Evolutionary conservation across 1,140 invertebrate species (phyloP).

Genomic region (Protaetia brevitarsis): DNA sequence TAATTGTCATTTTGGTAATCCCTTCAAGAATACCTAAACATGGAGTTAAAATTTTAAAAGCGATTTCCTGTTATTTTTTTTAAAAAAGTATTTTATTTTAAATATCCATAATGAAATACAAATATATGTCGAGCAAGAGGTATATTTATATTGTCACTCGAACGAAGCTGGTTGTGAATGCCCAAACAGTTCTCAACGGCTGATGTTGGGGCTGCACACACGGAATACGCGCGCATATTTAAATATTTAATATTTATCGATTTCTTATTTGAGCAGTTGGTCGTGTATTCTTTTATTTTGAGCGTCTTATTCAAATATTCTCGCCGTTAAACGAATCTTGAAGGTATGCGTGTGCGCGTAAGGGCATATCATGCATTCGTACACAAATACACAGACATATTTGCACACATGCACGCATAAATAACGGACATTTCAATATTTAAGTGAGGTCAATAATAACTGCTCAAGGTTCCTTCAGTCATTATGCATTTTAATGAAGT

Average conservation of each 20-base stretch:
- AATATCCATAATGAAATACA: too few species aligned
- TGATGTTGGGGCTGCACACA: background rate
- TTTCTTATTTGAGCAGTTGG: background rate
- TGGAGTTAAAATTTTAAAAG: too few species aligned
- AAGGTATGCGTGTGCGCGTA: background rate
- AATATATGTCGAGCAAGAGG: too few species aligned
- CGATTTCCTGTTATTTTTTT: too few species aligned
- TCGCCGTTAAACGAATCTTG: background rate
- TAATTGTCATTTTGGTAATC: too few species aligned
- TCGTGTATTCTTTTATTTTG: background rate
- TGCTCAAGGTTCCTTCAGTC: background rate
- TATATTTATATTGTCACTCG: too few species aligned
- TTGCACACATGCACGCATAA: too few species aligned
- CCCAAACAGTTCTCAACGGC: background rate
- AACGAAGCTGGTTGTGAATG: conserved; percentile 2
- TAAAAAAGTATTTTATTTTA: too few species aligned
- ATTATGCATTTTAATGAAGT: conserved; percentile 13
- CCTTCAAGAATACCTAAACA: too few species aligned
- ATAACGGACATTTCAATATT: conserved; percentile 9
- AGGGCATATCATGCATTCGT: background rate
- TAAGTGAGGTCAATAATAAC: conserved; percentile 16
- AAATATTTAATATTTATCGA: conserved; percentile 3
- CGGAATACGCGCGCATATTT: conserved; percentile 1
- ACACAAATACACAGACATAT: background rate
- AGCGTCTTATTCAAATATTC: conserved; percentile 8